A percentile compares a stretch with the other conserved stretches of the same genome.
phyloP scores from a whole-genome alignment of 2,797 vertebrate genomes.

The Podargus strigoides region DNA sequence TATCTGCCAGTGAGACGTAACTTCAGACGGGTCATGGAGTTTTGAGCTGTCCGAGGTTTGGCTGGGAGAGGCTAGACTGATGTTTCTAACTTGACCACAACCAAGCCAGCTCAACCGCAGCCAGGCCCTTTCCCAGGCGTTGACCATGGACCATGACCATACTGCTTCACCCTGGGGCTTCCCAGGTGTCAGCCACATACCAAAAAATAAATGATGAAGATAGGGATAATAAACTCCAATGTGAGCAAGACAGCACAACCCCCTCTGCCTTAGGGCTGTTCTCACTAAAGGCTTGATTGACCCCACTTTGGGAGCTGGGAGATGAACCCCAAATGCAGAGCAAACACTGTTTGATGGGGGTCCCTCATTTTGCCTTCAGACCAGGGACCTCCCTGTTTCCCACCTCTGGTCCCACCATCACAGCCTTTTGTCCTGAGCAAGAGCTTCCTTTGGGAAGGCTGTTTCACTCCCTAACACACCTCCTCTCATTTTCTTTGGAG shows the following conservation, averaged over 20 bases:
- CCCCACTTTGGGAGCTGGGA: neutral
- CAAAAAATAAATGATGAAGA: neutral
- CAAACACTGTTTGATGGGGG: neutral
- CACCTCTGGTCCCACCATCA: neutral
- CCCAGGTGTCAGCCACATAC: neutral
- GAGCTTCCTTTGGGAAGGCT: neutral
- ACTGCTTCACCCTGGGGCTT: neutral
- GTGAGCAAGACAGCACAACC: neutral
- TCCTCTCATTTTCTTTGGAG: neutral
- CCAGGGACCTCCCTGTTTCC: accelerated
- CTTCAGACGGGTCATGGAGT: neutral
- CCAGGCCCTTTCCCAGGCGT: neutral
- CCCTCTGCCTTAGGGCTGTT: neutral
- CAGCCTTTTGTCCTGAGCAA: neutral
- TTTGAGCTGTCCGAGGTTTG: neutral
- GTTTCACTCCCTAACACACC: neutral
- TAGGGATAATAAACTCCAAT: neutral
- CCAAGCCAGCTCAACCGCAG: neutral
- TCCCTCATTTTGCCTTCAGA: neutral
- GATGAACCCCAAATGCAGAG: neutral
- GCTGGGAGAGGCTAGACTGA: neutral
- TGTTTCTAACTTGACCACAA: neutral
- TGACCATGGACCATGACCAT: accelerated
- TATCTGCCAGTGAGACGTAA: neutral
- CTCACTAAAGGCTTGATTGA: accelerated